A percentile compares a stretch with the other conserved stretches of the same genome.
Evolutionary conservation across 2,113 vertebrate species (phyloP).

Genomic region (Loxodonta africana): DNA sequence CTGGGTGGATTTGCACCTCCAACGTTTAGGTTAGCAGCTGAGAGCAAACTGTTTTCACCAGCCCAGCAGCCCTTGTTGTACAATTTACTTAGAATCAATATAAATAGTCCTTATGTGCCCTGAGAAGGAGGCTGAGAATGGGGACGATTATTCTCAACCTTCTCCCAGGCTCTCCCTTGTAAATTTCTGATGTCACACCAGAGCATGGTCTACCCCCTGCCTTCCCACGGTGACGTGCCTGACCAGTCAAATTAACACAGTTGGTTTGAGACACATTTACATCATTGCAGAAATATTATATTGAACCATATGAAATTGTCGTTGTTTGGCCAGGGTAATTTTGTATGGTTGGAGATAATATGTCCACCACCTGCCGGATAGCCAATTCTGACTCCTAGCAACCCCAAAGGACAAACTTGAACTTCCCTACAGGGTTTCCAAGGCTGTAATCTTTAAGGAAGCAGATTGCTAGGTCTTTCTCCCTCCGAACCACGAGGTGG

Average conservation of each 20-base stretch:
- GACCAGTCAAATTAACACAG: neutral
- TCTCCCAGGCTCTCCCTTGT: neutral
- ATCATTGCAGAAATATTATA: neutral
- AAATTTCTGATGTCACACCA: rapidly evolving
- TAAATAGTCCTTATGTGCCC: rapidly evolving
- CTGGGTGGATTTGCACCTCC: no score
- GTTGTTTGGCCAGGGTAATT: neutral
- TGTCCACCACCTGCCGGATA: rapidly evolving
- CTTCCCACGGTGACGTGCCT: neutral
- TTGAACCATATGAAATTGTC: rapidly evolving
- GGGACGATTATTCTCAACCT: rapidly evolving
- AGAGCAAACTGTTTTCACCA: no score
- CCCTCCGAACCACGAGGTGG: no score
- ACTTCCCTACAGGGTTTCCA: no score
- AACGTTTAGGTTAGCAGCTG: no score
- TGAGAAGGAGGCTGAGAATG: rapidly evolving
- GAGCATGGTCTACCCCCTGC: neutral
- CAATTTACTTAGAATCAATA: neutral
- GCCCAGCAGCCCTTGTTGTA: no score
- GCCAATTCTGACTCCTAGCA: no score
- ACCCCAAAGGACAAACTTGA: no score
- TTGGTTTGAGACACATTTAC: rapidly evolving
- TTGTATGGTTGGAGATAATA: no score
- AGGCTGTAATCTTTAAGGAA: no score
- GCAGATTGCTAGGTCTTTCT: no score